Percentiles rank a stretch among this genome's conserved stretches.
Conservation (phyloP, 2,888 invertebrate species). For the Venusia cambrica region DNA sequence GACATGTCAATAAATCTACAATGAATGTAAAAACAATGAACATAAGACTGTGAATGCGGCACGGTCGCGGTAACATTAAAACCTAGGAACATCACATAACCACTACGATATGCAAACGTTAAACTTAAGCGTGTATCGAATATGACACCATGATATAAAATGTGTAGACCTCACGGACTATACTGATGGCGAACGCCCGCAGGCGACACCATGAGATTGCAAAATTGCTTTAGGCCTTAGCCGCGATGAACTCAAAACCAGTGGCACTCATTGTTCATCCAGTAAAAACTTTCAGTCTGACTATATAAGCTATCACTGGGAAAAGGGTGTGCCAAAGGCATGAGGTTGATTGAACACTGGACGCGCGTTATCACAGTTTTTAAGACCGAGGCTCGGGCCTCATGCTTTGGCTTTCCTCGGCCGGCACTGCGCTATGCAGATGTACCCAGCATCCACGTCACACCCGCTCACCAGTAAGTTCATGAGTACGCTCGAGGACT, state of each 20-base stretch:
- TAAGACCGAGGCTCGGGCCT: conserved; percentile 38
- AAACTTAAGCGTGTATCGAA: conserved; percentile 57
- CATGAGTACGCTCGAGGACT: conserved; percentile 92
- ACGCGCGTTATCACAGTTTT: conserved; percentile 77
- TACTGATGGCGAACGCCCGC: conserved; percentile 45
- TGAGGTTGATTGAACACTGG: conserved; percentile 68
- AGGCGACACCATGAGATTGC: conserved; percentile 56
- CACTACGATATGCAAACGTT: conserved; percentile 72
- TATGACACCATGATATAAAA: conserved; percentile 41
- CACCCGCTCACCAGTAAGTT: conserved; percentile 97
- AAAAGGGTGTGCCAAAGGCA: conserved; percentile 57
- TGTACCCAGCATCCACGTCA: conserved; percentile 95
- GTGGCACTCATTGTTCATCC: conserved; percentile 44
- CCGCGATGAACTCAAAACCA: conserved; percentile 41
- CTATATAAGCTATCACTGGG: conserved; percentile 61
- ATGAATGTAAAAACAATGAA: conserved; percentile 53
- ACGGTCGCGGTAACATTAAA: conserved; percentile 50
- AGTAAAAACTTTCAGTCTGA: conserved; percentile 42
- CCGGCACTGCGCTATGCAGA: conserved; percentile 88
- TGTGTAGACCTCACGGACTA: conserved; percentile 40
- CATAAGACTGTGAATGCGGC: conserved; percentile 68
- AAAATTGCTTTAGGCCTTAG: conserved; percentile 45
- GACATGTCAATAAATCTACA: conserved; percentile 44
- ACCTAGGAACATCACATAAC: conserved; percentile 72
- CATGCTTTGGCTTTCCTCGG: conserved; percentile 76